phyloP scores from a whole-genome alignment of 2,113 vertebrate species.

The Mesoclemmys tuberculata region DNA sequence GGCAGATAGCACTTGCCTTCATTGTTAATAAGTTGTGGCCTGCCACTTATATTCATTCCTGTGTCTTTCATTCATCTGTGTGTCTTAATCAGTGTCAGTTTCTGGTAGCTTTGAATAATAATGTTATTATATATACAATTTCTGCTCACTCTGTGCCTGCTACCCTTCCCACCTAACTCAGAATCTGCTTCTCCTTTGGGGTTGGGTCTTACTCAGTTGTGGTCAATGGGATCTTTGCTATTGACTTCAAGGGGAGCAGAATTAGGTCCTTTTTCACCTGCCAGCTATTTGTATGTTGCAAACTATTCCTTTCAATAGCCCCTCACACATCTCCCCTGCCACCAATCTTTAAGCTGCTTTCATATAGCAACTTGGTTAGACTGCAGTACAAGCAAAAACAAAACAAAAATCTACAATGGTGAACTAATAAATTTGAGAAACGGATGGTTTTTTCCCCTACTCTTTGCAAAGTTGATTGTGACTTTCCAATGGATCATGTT shows the following conservation, averaged over 20 bases:
- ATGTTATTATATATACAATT: neutral
- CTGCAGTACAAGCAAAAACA: neutral
- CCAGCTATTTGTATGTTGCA: neutral
- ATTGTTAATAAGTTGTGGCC: neutral
- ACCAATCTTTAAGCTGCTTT: neutral
- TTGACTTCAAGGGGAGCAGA: neutral
- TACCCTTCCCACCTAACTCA: neutral
- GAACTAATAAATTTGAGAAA: neutral
- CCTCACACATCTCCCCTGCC: neutral
- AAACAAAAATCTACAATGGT: neutral
- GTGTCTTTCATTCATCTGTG: neutral
- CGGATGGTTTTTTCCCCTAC: neutral
- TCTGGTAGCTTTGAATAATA: neutral
- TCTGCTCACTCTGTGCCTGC: neutral
- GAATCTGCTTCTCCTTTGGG: neutral
- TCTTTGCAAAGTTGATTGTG: neutral
- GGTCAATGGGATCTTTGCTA: neutral
- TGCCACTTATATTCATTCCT: neutral
- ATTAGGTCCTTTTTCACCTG: neutral
- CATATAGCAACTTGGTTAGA: neutral
- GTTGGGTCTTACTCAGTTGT: neutral
- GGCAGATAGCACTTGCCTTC: neutral
- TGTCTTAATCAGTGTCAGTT: neutral
- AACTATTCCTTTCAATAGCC: neutral
- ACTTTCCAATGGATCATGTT: neutral